Base-by-base conservation (phyloP, 2,888 invertebrate species). In the Cabera pusaria region DNA sequence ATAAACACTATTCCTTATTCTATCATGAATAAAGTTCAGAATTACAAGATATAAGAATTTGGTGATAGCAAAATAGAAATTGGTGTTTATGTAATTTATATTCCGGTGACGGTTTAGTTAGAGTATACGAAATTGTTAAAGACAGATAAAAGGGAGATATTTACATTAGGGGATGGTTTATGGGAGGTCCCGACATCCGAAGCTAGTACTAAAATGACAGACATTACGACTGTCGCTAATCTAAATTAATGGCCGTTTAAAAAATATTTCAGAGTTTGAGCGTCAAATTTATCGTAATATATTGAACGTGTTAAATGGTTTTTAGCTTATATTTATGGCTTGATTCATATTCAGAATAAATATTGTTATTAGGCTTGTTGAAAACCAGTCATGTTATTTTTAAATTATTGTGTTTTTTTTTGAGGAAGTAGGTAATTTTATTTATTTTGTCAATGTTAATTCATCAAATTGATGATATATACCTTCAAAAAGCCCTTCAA, bases 121-220 rank as follows among this genome's bases (percentile, higher is more conserved):
- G 84, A 83, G 81, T 82, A 84, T 82, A 85, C 82, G 78, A 84
- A 87, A 86, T 87, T 85, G 85, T 87, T 86, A 84, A 85, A 83
- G 85, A 85, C 78, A 84, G 85, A 86, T 86, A 82, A 85, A 84
- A 80, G 81, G 71, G 72, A 74, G 80, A 79, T 86, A 83, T 85
- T 86, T 84, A 82, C 79, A 79, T 75, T 77, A 74, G 75, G 74
- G 75, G 73, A 77, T 76, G 74, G 76, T 81, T 80, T 81, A 81
- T 75, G 76, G 76, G 77, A 74, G 77, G 76, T 72, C 72, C 67
- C 62, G 71, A 65, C 64, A 62, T 65, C 62, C 63, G 65, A 52
- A 59, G 61, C 62, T 59, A 66, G 68, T 65, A 69, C 70, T 72
- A 71, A 73, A 72, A 67, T 74, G 77, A 77, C 76, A 72, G 71